Evolutionary conservation across 2,113 vertebrate species (phyloP).

Genomic region (Apteryx mantelli): DNA sequence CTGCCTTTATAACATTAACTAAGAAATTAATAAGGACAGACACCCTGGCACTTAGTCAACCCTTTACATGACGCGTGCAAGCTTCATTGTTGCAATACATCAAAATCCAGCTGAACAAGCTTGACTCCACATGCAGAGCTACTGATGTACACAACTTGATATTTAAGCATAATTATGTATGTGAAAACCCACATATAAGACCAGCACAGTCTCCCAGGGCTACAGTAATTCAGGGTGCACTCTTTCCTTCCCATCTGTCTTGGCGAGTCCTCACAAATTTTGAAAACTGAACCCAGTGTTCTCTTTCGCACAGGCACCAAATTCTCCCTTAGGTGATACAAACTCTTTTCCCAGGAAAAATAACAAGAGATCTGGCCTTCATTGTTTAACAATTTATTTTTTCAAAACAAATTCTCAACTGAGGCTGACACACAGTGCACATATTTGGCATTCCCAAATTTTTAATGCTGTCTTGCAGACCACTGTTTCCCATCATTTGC

Average conservation of each 20-base stretch:
- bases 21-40: background rate
- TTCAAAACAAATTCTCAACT: slow-evolving; percentile 36
- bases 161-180: background rate
- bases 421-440: slow-evolving; percentile 10
- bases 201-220: background rate
- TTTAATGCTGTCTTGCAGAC: slow-evolving; percentile 46
- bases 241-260: slow-evolving; percentile 27
- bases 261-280: background rate
- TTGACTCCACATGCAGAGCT: background rate
- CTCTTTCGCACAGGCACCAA: slow-evolving; percentile 41
- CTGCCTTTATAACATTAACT: background rate
- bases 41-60: background rate
- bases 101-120: background rate
- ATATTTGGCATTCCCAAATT: slow-evolving; percentile 66
- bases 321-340: slow-evolving; percentile 1
- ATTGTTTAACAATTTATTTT: slow-evolving; percentile 59
- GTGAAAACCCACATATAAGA: background rate
- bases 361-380: slow-evolving; percentile 31
- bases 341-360: slow-evolving; percentile 62
- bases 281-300: slow-evolving; percentile 36
- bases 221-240: background rate
- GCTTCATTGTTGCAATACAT: background rate
- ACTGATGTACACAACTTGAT: background rate
- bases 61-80: background rate
- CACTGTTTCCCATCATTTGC: slow-evolving; percentile 46